A percentile compares a stretch with the other conserved stretches of the same genome.
phyloP scores from a whole-genome alignment of 2,113 vertebrate genomes.

The Centropus bengalensis region DNA sequence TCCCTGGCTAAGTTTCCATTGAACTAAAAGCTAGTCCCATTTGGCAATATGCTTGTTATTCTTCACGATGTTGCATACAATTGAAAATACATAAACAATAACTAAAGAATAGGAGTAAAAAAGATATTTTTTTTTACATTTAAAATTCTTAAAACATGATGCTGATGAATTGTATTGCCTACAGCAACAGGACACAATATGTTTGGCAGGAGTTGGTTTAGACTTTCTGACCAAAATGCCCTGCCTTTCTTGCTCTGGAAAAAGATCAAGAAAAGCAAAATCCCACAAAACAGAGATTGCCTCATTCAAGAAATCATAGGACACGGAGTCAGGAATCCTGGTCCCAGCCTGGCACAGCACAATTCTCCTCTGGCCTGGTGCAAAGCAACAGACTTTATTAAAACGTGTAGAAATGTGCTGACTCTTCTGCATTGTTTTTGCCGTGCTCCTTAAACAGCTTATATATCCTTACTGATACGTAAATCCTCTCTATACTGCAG shows the following conservation, averaged over 20 bases:
- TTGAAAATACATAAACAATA: conserved; percentile 18
- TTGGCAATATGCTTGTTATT: conserved; percentile 37
- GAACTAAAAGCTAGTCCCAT: conserved; percentile 8
- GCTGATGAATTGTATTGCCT: conserved; percentile 33
- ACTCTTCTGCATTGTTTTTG: not conserved
- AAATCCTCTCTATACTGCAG: not conserved
- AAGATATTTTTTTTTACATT: not conserved
- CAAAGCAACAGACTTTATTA: not conserved
- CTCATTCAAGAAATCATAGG: not conserved
- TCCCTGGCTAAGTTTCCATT: not conserved
- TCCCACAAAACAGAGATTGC: not conserved
- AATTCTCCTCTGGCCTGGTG: not conserved
- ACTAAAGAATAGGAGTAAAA: conserved; percentile 1
- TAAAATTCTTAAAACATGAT: conserved; percentile 9
- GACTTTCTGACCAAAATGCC: conserved; percentile 25
- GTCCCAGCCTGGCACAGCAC: not conserved
- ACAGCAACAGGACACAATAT: not conserved
- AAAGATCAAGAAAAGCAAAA: conserved; percentile 16
- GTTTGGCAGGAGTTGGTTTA: conserved; percentile 34
- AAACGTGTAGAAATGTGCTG: not conserved
- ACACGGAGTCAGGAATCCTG: not conserved
- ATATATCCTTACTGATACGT: not conserved
- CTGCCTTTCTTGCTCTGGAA: not conserved
- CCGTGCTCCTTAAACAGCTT: not conserved
- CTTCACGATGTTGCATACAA: not conserved